phyloP scores from a whole-genome alignment of 2,888 invertebrate species.

The Ormyrus rosae region DNA sequence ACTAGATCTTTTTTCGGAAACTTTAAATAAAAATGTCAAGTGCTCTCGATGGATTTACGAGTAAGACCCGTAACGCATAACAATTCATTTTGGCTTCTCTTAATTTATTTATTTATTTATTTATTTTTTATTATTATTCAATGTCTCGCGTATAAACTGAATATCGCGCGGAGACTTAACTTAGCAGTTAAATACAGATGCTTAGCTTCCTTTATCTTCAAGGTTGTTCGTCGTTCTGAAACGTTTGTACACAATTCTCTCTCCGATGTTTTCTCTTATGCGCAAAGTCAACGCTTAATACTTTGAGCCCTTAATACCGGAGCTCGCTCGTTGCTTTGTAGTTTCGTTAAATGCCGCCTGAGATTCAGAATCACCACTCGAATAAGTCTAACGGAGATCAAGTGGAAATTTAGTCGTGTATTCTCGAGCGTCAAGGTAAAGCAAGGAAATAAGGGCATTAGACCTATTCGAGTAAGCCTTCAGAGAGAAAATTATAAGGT shows the following conservation, averaged over 20 bases:
- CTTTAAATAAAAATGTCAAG: slow-evolving; percentile 5
- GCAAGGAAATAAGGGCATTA: too few species aligned
- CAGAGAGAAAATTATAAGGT: too few species aligned
- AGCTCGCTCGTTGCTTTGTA: slow-evolving; percentile 36
- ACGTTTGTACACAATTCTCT: slow-evolving; percentile 42
- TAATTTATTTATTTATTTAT: slow-evolving; percentile 49
- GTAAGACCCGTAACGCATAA: slow-evolving; percentile 68
- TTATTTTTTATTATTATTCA: slow-evolving; percentile 34
- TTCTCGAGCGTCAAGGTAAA: too few species aligned
- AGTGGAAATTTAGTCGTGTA: too few species aligned
- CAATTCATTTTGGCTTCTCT: slow-evolving; percentile 72
- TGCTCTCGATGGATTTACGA: slow-evolving; percentile 59
- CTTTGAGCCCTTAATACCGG: slow-evolving; percentile 33
- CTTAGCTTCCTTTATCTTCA: slow-evolving; percentile 8
- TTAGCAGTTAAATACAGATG: slow-evolving; percentile 34
- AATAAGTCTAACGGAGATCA: not conserved
- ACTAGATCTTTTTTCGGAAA: slow-evolving; percentile 2
- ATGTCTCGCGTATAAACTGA: slow-evolving; percentile 10
- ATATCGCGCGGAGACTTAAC: slow-evolving; percentile 16
- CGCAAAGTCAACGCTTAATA: slow-evolving; percentile 32
- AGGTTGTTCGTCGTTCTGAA: slow-evolving; percentile 2
- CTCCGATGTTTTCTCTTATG: not conserved
- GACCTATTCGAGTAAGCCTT: too few species aligned
- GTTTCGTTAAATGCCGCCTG: slow-evolving; percentile 4
- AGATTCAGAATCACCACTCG: not conserved